Evolutionary conservation across 2,888 invertebrate genomes (phyloP).

Genomic region (Nomada ruficornis): DNA sequence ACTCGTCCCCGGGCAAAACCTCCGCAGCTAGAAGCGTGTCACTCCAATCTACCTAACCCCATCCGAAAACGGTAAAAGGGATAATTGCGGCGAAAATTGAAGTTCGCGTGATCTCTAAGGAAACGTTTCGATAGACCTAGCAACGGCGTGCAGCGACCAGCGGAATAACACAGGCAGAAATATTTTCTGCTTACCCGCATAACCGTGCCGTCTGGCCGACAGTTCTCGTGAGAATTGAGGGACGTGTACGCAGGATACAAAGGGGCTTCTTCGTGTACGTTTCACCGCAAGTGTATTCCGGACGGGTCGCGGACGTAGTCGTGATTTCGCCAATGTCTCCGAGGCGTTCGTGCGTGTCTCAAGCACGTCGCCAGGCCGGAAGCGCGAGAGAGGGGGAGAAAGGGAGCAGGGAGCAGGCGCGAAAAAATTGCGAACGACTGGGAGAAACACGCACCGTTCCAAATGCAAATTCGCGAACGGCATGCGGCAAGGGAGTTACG

Average conservation of each 20-base stretch:
- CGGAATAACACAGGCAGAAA: slow-evolving; percentile 6
- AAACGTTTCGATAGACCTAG: neutral
- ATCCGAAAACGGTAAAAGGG: neutral
- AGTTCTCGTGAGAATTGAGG: neutral
- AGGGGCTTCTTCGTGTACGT: neutral
- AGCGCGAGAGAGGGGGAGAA: neutral
- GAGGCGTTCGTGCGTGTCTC: slow-evolving; percentile 22
- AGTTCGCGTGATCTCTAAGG: neutral
- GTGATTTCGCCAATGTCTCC: slow-evolving; percentile 3
- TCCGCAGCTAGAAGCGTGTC: neutral
- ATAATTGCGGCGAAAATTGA: slow-evolving; percentile 29
- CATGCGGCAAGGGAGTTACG: neutral
- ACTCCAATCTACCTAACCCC: neutral
- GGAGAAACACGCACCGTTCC: neutral
- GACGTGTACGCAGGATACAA: neutral
- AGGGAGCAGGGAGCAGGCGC: neutral
- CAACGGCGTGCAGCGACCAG: neutral
- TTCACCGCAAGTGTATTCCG: neutral
- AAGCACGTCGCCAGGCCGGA: neutral
- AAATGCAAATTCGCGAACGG: slow-evolving; percentile 27
- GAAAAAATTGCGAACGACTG: slow-evolving; percentile 33
- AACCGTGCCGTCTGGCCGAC: neutral
- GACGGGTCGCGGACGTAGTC: neutral
- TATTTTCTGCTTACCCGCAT: slow-evolving; percentile 2
- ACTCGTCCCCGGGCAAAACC: neutral